A percentile compares a stretch with the other conserved stretches of the same genome.
Conservation (phyloP, 2,113 vertebrate genomes). For the Indicator maculatus region DNA sequence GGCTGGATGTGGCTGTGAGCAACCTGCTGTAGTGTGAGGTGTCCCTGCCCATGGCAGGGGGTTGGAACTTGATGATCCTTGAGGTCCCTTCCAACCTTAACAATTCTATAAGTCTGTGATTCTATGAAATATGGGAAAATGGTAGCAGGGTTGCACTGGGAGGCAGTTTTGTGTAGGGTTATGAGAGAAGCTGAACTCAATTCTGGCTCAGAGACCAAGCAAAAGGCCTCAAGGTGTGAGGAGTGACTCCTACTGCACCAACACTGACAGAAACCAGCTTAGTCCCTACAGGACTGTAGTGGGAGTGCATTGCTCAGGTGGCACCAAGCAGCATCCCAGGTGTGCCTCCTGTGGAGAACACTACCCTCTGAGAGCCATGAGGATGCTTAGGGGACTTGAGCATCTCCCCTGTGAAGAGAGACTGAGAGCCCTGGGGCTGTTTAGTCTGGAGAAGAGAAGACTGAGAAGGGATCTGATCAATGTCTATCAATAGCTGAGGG, state of each 20-base stretch:
- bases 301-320: background rate
- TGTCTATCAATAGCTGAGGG: no score
- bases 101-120: no score
- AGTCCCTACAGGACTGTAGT: background rate
- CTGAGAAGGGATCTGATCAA: no score
- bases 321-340: rapidly evolving
- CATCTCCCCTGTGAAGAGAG: no score
- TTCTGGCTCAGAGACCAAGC: background rate
- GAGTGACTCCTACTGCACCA: background rate
- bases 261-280: background rate
- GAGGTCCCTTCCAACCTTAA: no score
- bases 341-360: background rate
- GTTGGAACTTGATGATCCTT: no score
- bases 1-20: no score
- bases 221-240: background rate
- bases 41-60: no score
- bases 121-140: background rate
- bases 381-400: no score
- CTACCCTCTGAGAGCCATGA: background rate
- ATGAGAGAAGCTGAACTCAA: background rate
- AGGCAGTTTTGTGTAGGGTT: background rate
- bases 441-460: no score
- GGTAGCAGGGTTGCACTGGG: background rate
- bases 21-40: no score
- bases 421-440: no score